phyloP scores from a whole-genome alignment of 1,140 invertebrate genomes.

The Drosophila orosa region DNA sequence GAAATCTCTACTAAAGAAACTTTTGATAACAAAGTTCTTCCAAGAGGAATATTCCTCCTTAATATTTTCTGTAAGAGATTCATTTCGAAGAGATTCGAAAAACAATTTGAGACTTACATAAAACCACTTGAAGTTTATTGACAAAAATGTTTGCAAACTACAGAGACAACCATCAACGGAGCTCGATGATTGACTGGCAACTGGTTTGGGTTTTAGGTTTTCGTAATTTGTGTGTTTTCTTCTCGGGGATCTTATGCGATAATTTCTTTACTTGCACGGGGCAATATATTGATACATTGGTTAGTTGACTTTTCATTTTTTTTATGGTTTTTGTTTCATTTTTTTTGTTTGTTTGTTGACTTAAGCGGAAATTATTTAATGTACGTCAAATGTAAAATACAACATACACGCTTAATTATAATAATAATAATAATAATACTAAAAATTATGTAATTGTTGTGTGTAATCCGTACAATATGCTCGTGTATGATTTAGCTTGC shows the following conservation, averaged over 20 bases:
- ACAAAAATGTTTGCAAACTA: constrained; percentile 49
- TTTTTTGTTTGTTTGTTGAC: constrained; percentile 13
- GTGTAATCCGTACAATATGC: constrained; percentile 45
- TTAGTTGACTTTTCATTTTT: constrained; percentile 23
- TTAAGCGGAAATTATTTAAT: constrained; percentile 72
- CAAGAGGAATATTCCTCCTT: not conserved
- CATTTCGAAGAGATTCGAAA: not conserved
- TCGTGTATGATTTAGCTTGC: constrained; percentile 51
- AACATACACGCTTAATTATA: constrained; percentile 66
- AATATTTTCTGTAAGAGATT: not conserved
- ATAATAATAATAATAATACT: constrained; percentile 48
- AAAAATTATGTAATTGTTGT: constrained; percentile 50
- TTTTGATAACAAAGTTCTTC: too few species aligned
- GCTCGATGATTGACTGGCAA: constrained; percentile 49
- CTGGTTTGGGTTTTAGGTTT: constrained; percentile 15
- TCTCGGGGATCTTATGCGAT: constrained; percentile 23
- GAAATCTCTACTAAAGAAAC: too few species aligned
- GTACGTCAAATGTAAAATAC: constrained; percentile 69
- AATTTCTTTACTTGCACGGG: constrained; percentile 44
- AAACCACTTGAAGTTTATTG: constrained; percentile 53
- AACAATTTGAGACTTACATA: constrained; percentile 20
- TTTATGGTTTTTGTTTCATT: not conserved
- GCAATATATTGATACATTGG: constrained; percentile 51
- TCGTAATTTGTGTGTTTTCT: not conserved
- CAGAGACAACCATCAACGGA: constrained; percentile 48